Evolutionary conservation across 2,888 invertebrate genomes (phyloP).

Genomic region (Neoitamus cyanurus): DNA sequence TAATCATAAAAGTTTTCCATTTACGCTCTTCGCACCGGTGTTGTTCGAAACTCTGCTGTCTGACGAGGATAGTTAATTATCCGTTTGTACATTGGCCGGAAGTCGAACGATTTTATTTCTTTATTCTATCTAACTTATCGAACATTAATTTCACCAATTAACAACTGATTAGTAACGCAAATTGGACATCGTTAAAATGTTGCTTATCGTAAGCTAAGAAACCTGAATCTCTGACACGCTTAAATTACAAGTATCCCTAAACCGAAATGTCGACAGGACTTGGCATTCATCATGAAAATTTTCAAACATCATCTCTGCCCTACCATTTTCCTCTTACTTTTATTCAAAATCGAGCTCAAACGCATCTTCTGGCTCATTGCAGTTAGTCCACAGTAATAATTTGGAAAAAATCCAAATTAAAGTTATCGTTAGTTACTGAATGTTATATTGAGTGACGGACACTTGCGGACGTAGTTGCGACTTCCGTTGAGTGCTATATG

Average conservation of each 20-base stretch:
- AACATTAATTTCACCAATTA: slow-evolving; percentile 12
- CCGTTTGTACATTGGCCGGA: neutral
- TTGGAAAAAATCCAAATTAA: slow-evolving; percentile 21
- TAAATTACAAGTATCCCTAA: neutral
- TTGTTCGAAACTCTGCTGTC: neutral
- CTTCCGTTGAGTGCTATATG: slow-evolving; percentile 69
- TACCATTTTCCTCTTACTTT: slow-evolving; percentile 31
- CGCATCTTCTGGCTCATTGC: neutral
- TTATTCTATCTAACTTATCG: slow-evolving; percentile 15
- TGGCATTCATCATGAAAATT: slow-evolving; percentile 40
- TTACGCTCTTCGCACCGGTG: neutral
- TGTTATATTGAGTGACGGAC: slow-evolving; percentile 81
- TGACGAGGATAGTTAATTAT: neutral
- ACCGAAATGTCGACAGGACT: slow-evolving; percentile 51
- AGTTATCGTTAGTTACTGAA: slow-evolving; percentile 69
- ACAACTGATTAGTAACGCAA: neutral
- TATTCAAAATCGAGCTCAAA: neutral
- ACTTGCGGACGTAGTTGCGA: slow-evolving; percentile 76
- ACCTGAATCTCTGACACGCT: neutral
- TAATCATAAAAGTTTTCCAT: neutral
- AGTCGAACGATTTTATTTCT: neutral
- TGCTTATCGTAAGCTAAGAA: neutral
- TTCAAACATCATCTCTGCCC: slow-evolving; percentile 41
- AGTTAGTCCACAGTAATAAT: neutral
- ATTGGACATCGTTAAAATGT: slow-evolving; percentile 3